These are phyloP conservation scores for Nerophis lumbriciformis DNA, from an alignment of 2,113 vertebrate species.

Conservation along the genomic window DNA sequence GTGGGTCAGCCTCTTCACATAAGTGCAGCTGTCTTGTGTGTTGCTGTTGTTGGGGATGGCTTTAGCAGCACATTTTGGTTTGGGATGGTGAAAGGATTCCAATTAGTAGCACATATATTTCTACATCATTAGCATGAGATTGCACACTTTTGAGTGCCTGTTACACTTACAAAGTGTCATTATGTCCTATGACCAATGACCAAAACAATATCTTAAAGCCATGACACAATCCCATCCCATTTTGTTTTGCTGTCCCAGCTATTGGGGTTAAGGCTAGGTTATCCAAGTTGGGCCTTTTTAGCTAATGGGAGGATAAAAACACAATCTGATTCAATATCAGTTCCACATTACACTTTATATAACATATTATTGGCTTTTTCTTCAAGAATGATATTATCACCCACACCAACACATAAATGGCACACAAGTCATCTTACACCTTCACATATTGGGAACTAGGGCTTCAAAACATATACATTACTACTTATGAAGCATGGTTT, in stretches of 20 bases:
- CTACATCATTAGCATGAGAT: neutral
- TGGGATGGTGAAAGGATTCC: constrained; percentile 27
- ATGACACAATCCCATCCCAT: constrained; percentile 27
- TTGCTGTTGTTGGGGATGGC: constrained; percentile 41
- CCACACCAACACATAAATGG: constrained; percentile 37
- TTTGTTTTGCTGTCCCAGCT: constrained; percentile 12
- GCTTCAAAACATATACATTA: constrained; percentile 5
- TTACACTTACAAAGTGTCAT: too few species aligned
- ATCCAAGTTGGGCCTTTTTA: constrained; percentile 44
- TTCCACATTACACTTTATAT: neutral
- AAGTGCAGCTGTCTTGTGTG: constrained; percentile 57
- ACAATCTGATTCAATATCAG: constrained; percentile 37
- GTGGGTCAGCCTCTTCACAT: constrained; percentile 58
- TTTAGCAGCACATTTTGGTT: constrained; percentile 40
- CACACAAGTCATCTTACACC: constrained; percentile 1
- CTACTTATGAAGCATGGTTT: neutral
- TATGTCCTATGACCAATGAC: too few species aligned
- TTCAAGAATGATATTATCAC: constrained; percentile 9
- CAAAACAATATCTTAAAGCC: neutral
- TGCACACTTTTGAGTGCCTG: too few species aligned
- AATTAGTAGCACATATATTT: neutral
- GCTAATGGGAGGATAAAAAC: constrained; percentile 67
- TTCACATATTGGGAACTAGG: constrained; percentile 7
- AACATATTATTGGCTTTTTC: constrained; percentile 6
- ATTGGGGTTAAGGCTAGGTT: constrained; percentile 34